phyloP scores from a whole-genome alignment of 1,140 invertebrate species.

The Chironomus tepperi region DNA sequence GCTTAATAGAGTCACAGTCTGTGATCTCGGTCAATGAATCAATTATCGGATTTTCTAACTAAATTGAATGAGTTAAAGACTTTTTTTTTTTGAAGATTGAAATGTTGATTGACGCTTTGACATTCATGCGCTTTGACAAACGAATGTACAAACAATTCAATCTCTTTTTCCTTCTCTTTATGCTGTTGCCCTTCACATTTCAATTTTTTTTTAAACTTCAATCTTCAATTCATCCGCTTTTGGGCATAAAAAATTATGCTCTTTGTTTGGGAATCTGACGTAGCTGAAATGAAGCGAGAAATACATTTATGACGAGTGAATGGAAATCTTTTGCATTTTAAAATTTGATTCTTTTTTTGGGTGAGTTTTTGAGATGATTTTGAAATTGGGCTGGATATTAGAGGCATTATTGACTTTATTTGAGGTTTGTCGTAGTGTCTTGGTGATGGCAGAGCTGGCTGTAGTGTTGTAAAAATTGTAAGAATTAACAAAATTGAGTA shows the following conservation, averaged over 20 bases:
- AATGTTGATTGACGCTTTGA: slow-evolving; percentile 19
- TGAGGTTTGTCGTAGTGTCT: too few species aligned
- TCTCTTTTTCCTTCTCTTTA: background rate
- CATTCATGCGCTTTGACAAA: slow-evolving; percentile 23
- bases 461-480: too few species aligned
- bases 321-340: too few species aligned
- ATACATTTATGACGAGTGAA: too few species aligned
- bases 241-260: background rate
- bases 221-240: background rate
- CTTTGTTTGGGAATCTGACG: too few species aligned
- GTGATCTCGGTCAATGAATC: slow-evolving; percentile 23
- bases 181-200: background rate
- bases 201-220: background rate
- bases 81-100: background rate
- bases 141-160: slow-evolving; percentile 21
- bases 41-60: slow-evolving; percentile 18
- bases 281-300: too few species aligned
- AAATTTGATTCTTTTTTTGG: too few species aligned
- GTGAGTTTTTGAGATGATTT: too few species aligned
- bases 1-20: background rate
- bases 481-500: too few species aligned
- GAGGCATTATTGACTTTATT: too few species aligned
- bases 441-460: too few species aligned
- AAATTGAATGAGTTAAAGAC: background rate
- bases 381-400: too few species aligned